phyloP scores from a whole-genome alignment of 2,797 vertebrate species.

The Sebastes diaconus region DNA sequence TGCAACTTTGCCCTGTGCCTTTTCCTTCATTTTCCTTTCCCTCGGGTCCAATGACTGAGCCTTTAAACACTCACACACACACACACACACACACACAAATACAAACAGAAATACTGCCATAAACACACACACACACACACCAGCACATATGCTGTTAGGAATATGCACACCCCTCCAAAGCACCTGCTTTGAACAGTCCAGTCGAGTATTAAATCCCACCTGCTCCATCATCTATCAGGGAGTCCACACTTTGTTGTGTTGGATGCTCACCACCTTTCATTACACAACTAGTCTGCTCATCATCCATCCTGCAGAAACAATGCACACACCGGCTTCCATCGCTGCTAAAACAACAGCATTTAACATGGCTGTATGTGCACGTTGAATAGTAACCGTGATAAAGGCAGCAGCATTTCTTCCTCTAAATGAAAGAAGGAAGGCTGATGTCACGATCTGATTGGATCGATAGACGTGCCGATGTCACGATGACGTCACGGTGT shows the following conservation, averaged over 20 bases:
- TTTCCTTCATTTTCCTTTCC: conserved; percentile 69
- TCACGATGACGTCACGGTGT: not conserved
- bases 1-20: conserved; percentile 84
- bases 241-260: conserved; percentile 47
- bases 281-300: conserved; percentile 14
- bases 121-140: conserved; percentile 21
- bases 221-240: conserved; percentile 56
- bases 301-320: not conserved
- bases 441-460: not conserved
- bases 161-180: conserved; percentile 40
- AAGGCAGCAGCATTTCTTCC: not conserved
- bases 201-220: conserved; percentile 59
- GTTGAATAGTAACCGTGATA: not conserved
- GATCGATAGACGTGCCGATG: not conserved
- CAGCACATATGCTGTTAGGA: conserved; percentile 21
- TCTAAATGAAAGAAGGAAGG: not conserved
- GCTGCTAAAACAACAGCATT: not conserved
- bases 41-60: conserved; percentile 62
- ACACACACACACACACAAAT: conserved; percentile 26
- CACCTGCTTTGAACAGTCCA: conserved; percentile 56
- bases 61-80: conserved; percentile 59
- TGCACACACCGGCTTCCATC: not conserved
- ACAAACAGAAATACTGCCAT: conserved; percentile 28
- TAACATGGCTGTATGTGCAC: not conserved
- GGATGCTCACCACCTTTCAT: conserved; percentile 26